A percentile compares a stretch with the other conserved stretches of the same genome.
phyloP scores from a whole-genome alignment of 2,888 invertebrate genomes.

The Rhagophthalmus giganteus region DNA sequence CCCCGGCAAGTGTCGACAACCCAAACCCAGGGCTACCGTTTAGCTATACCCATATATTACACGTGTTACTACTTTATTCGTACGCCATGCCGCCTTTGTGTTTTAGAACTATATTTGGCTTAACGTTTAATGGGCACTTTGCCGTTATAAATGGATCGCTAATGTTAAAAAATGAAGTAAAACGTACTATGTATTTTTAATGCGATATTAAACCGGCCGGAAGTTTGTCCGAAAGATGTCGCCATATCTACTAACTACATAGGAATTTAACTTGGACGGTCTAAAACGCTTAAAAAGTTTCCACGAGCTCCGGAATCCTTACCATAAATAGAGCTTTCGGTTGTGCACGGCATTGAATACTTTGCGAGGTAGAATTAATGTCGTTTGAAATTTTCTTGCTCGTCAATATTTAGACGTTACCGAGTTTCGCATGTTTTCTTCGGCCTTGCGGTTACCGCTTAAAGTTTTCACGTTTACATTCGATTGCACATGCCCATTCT shows the following conservation, averaged over 20 bases:
- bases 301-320: neutral
- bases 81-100: constrained; percentile 13
- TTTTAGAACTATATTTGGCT: constrained; percentile 22
- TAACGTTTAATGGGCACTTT: constrained; percentile 24
- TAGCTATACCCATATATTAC: constrained; percentile 38
- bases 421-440: neutral
- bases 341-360: neutral
- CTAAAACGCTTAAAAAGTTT: neutral
- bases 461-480: neutral
- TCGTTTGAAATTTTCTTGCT: neutral
- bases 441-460: neutral
- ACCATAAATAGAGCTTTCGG: neutral
- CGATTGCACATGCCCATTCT: neutral
- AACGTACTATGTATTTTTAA: constrained; percentile 21
- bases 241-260: too few relatives aligned
- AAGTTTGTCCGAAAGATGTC: too few relatives aligned
- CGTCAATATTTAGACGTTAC: neutral
- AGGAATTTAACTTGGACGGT: neutral
- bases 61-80: constrained; percentile 43
- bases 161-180: constrained; percentile 17
- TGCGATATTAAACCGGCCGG: constrained; percentile 24
- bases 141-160: constrained; percentile 20
- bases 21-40: constrained; percentile 18
- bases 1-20: constrained; percentile 33
- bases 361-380: neutral